A percentile compares a stretch with the other conserved stretches of the same genome.
Evolutionary conservation across 2,888 invertebrate species (phyloP).

Genomic region (Serrognathus titanus): DNA sequence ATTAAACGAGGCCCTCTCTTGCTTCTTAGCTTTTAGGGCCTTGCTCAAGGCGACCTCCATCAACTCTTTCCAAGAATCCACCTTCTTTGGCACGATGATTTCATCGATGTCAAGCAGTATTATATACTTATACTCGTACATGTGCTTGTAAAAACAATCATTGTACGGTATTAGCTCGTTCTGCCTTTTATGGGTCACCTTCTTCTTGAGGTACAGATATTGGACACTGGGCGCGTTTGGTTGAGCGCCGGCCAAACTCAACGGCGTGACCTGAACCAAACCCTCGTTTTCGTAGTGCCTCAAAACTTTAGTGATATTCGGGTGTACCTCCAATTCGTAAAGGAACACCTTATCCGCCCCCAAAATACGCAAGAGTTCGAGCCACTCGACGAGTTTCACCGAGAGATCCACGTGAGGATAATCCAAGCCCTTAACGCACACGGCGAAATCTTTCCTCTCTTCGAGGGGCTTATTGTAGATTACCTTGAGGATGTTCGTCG

Average conservation of each 20-base stretch:
- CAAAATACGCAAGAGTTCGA: conserved; percentile 76
- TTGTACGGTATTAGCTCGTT: too few species aligned
- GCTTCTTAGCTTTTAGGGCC: conserved; percentile 61
- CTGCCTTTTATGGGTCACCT: conserved; percentile 85
- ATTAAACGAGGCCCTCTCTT: conserved; percentile 54
- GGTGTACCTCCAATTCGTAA: conserved; percentile 82
- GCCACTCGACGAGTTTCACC: conserved; percentile 84
- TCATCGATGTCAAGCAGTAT: conserved; percentile 82
- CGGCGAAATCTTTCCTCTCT: conserved; percentile 69
- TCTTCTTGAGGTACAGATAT: conserved; percentile 78
- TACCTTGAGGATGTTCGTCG: conserved; percentile 74
- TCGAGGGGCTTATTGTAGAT: conserved; percentile 65
- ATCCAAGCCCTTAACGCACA: conserved; percentile 87
- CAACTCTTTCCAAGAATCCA: conserved; percentile 67
- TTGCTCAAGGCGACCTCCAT: conserved; percentile 56
- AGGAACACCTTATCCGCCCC: conserved; percentile 86
- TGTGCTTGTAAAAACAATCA: conserved; percentile 85
- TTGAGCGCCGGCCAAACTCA: conserved; percentile 79
- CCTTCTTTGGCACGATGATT: conserved; percentile 76
- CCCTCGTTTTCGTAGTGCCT: conserved; percentile 31
- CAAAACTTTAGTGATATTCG: conserved; percentile 76
- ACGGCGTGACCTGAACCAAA: conserved; percentile 65
- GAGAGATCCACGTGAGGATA: conserved; percentile 79
- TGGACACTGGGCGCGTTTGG: conserved; percentile 80
- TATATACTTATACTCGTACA: conserved; percentile 80